These are phyloP conservation scores for Polyergus mexicanus DNA, from an alignment of 1,140 invertebrate genomes.

Conservation along the genomic window DNA sequence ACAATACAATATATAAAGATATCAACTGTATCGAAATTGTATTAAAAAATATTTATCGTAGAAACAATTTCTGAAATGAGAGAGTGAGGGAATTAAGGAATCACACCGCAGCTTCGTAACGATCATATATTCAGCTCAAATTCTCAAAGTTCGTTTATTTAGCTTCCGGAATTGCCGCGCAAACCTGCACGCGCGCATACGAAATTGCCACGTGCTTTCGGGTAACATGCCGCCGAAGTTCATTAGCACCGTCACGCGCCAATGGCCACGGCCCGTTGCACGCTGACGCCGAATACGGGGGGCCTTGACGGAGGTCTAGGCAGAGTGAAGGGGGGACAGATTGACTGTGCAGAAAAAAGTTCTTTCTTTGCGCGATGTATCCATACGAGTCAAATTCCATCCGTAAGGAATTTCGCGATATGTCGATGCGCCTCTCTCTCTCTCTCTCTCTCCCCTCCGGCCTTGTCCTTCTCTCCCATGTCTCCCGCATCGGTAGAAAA, in stretches of 20 bases:
- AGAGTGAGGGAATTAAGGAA: neutral
- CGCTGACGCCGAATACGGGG: slow-evolving; percentile 46
- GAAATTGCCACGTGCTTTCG: slow-evolving; percentile 61
- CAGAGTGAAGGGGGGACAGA: neutral
- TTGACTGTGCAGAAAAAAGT: slow-evolving; percentile 59
- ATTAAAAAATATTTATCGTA: neutral
- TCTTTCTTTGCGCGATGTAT: slow-evolving; percentile 17
- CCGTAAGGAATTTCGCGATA: slow-evolving; percentile 33
- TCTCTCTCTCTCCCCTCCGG: neutral
- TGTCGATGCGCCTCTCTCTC: neutral
- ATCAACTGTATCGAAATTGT: neutral
- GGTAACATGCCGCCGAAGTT: slow-evolving; percentile 67
- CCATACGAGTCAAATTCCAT: slow-evolving; percentile 54
- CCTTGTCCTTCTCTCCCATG: neutral
- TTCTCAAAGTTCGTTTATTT: slow-evolving; percentile 3
- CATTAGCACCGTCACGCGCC: slow-evolving; percentile 75
- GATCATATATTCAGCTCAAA: slow-evolving; percentile 27
- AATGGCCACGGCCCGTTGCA: slow-evolving; percentile 68
- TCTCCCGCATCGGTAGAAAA: slow-evolving; percentile 36
- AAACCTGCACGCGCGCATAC: slow-evolving; percentile 24
- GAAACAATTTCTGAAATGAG: neutral
- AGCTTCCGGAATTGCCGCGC: slow-evolving; percentile 2
- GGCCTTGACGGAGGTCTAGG: neutral
- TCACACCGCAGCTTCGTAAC: neutral
- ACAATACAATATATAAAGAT: neutral